Conservation (phyloP, 2,113 vertebrate species). For the Urocynchramus pylzowi region DNA sequence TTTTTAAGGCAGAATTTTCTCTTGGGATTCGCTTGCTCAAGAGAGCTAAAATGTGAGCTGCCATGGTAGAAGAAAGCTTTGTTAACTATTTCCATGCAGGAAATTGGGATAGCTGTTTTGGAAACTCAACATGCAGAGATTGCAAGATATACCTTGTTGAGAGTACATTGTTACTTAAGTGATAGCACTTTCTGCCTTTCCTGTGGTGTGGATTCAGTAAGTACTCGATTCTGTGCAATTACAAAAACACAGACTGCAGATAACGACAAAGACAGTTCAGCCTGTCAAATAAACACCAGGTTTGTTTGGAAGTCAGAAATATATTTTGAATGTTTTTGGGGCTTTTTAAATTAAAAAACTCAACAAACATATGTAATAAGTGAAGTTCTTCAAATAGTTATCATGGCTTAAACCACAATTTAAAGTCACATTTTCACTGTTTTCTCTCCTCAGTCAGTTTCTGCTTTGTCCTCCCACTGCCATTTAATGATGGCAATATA, state of each 20-base stretch:
- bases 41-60: neutral
- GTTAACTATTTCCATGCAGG: neutral
- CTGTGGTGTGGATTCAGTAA: neutral
- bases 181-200: neutral
- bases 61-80: neutral
- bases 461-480: neutral
- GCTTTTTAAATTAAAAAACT: fast-evolving
- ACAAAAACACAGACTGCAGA: neutral
- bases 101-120: neutral
- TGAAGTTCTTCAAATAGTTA: neutral
- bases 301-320: neutral
- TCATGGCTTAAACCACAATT: neutral
- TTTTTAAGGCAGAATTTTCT: neutral
- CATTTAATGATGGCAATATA: neutral
- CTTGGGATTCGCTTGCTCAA: neutral
- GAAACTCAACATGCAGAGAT: neutral
- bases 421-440: neutral
- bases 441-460: neutral
- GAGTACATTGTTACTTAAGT: neutral
- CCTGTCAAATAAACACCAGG: neutral
- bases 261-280: neutral
- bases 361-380: neutral
- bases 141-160: neutral
- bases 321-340: neutral
- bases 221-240: neutral